A percentile compares a stretch with the other conserved stretches of the same genome.
Evolutionary conservation across 2,888 invertebrate genomes (phyloP).

Genomic region (Drosophila parthenogenetica): DNA sequence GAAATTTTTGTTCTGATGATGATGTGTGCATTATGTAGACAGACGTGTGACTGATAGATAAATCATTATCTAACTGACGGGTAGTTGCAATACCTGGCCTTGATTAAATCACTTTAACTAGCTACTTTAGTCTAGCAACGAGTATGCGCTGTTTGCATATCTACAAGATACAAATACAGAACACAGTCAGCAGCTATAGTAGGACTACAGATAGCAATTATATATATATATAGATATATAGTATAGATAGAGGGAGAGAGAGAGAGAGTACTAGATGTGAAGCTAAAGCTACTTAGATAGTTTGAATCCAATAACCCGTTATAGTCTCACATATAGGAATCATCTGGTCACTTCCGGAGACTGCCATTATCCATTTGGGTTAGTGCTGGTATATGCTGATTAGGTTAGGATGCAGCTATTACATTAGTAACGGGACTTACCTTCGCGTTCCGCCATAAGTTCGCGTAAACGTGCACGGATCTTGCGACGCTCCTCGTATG

Average conservation of each 20-base stretch:
- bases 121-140: constrained; percentile 58
- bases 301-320: constrained; percentile 13
- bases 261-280: constrained; percentile 1
- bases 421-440: constrained; percentile 85
- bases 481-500: constrained; percentile 94
- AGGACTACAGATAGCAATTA: constrained; percentile 9
- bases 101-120: constrained; percentile 37
- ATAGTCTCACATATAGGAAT: constrained; percentile 6
- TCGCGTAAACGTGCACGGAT: constrained; percentile 92
- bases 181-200: constrained; percentile 54
- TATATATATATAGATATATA: constrained; percentile 5
- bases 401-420: constrained; percentile 13
- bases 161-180: constrained; percentile 77
- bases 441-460: constrained; percentile 95
- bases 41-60: constrained; percentile 4
- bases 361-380: constrained; percentile 24
- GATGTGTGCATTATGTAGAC: neutral
- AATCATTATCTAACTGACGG: constrained; percentile 14
- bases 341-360: constrained; percentile 17
- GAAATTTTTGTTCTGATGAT: neutral
- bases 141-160: constrained; percentile 71
- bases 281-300: constrained; percentile 20
- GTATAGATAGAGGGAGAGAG: neutral
- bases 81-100: constrained; percentile 58
- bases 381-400: constrained; percentile 41